Evolutionary conservation across 2,888 invertebrate genomes (phyloP).

Genomic region (Polia nebulosa): DNA sequence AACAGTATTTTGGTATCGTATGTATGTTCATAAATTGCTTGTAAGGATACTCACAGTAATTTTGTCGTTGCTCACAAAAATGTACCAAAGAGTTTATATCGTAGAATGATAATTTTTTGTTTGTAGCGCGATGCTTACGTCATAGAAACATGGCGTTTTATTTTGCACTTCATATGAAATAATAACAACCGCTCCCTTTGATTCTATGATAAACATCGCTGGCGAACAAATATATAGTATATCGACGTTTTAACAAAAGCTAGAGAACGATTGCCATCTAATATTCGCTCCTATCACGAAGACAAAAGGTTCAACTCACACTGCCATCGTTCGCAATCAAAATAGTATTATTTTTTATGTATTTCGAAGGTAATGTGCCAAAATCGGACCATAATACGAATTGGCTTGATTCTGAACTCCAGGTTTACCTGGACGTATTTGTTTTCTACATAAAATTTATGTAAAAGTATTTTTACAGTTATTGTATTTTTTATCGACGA

Average conservation of each 20-base stretch:
- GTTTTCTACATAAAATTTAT: conserved; percentile 66
- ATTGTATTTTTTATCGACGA: conserved; percentile 74
- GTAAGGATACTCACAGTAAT: conserved; percentile 78
- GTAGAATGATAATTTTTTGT: conserved; percentile 76
- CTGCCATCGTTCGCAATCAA: conserved; percentile 67
- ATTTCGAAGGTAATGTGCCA: conserved; percentile 85
- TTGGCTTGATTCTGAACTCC: conserved; percentile 75
- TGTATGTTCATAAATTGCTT: conserved; percentile 77
- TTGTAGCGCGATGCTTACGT: conserved; percentile 64
- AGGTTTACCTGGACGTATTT: conserved; percentile 68
- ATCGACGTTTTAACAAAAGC: conserved; percentile 41
- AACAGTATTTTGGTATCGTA: conserved; percentile 80
- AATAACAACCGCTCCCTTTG: conserved; percentile 29
- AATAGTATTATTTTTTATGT: conserved; percentile 80
- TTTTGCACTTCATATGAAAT: conserved; percentile 40
- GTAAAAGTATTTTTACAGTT: conserved; percentile 71
- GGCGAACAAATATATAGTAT: conserved; percentile 52
- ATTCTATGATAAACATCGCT: conserved; percentile 53
- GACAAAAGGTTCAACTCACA: conserved; percentile 48
- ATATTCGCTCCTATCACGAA: conserved; percentile 51
- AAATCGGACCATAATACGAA: conserved; percentile 85
- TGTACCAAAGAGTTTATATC: conserved; percentile 88
- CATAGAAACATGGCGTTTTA: conserved; percentile 58
- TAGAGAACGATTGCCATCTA: conserved; percentile 50
- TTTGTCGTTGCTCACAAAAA: conserved; percentile 89